These are phyloP conservation scores for Acleris cristana DNA, from an alignment of 2,888 invertebrate genomes.

Conservation along the genomic window DNA sequence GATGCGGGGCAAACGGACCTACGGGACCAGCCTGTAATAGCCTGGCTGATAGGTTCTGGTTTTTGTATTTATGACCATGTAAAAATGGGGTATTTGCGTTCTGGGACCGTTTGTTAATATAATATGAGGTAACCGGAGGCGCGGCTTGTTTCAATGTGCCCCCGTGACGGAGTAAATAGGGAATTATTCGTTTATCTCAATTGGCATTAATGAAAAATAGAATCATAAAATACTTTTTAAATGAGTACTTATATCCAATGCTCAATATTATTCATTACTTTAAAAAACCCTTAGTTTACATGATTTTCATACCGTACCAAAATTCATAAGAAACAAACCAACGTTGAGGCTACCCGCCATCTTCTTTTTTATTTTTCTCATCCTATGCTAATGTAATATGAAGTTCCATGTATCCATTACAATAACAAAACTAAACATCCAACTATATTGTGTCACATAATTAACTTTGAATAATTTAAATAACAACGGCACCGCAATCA, in stretches of 20 bases:
- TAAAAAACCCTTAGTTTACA: no score
- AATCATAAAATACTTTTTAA: no score
- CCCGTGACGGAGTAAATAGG: not conserved
- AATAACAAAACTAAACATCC: not conserved
- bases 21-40: constrained; percentile 43
- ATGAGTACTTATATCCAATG: no score
- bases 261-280: no score
- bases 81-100: constrained; percentile 7
- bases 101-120: constrained; percentile 12
- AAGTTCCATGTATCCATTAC: not conserved
- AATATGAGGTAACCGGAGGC: not conserved
- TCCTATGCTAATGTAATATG: no score
- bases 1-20: constrained; percentile 43
- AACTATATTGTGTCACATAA: not conserved
- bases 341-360: no score
- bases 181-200: no score
- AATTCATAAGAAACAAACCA: no score
- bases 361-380: no score
- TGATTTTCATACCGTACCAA: no score
- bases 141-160: not conserved
- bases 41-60: constrained; percentile 25
- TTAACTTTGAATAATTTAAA: not conserved
- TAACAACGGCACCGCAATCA: constrained; percentile 11
- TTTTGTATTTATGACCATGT: constrained; percentile 10
- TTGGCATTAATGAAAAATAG: no score